phyloP scores from a whole-genome alignment of 1,140 invertebrate species.

The Euschistus heros region DNA sequence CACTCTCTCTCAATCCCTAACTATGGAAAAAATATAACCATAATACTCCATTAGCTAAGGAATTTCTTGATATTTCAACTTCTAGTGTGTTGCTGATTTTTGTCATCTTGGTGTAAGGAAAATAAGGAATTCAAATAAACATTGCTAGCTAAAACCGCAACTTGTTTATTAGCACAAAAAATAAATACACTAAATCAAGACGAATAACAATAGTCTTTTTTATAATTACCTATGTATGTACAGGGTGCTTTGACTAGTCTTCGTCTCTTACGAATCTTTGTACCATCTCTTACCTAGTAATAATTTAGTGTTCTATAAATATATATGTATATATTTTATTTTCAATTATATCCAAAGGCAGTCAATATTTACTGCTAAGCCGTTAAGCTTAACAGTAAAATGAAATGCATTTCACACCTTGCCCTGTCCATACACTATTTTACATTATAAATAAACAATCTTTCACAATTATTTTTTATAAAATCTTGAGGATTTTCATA shows the following conservation, averaged over 20 bases:
- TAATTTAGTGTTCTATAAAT: neutral
- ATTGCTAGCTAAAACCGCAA: slow-evolving; percentile 3
- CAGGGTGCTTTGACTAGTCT: slow-evolving; percentile 8
- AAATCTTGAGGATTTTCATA: neutral
- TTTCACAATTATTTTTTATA: too few relatives aligned
- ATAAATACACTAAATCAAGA: slow-evolving; percentile 15
- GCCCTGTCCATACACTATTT: neutral
- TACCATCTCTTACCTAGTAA: neutral
- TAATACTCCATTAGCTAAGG: too few relatives aligned
- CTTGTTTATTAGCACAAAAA: slow-evolving; percentile 17
- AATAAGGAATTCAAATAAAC: too few relatives aligned
- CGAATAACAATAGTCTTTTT: slow-evolving; percentile 11
- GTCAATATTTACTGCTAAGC: neutral
- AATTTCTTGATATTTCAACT: too few relatives aligned
- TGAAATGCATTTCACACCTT: neutral
- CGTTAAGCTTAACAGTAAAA: neutral
- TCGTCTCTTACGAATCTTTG: neutral
- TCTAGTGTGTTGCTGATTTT: too few relatives aligned
- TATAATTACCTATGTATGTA: slow-evolving; percentile 7
- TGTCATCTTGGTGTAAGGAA: too few relatives aligned
- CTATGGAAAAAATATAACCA: too few relatives aligned
- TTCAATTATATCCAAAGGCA: neutral
- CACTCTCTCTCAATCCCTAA: too few relatives aligned
- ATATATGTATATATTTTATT: neutral
- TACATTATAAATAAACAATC: too few relatives aligned